Conservation (phyloP, 2,888 invertebrate genomes). For the Clitarchus hookeri region DNA sequence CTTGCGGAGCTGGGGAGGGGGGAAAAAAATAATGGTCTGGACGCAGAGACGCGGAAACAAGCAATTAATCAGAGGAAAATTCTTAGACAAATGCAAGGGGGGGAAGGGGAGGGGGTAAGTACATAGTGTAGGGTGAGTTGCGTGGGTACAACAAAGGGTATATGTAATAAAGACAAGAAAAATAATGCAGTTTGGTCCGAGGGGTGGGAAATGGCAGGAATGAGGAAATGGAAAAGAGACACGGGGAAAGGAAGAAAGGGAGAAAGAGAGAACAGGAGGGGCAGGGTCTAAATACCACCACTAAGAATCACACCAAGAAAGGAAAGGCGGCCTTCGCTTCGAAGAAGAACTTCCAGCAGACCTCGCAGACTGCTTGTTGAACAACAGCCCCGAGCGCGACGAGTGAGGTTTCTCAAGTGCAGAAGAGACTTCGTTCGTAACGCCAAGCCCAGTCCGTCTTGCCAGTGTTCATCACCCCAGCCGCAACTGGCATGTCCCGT, state of each 20-base stretch:
- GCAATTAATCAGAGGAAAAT: conserved; percentile 24
- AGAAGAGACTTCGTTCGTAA: too few relatives aligned
- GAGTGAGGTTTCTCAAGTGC: too few relatives aligned
- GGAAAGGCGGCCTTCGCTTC: neutral
- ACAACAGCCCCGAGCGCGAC: too few relatives aligned
- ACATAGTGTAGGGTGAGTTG: conserved; percentile 11
- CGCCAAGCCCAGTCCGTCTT: too few relatives aligned
- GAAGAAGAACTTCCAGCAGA: neutral
- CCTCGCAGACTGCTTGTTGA: too few relatives aligned
- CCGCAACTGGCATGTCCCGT: too few relatives aligned
- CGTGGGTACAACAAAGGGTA: neutral
- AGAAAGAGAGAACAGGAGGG: neutral
- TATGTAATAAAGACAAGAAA: conserved; percentile 25
- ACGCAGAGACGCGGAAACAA: conserved; percentile 21
- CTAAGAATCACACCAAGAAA: conserved; percentile 18
- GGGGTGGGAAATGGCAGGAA: neutral
- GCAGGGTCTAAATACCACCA: neutral
- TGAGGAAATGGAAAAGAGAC: neutral
- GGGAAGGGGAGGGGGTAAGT: neutral
- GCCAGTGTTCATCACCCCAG: too few relatives aligned
- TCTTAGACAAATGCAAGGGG: conserved; percentile 16
- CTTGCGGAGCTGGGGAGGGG: neutral
- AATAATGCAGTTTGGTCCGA: neutral
- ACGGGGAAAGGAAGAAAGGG: neutral
- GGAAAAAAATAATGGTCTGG: neutral